A percentile compares a stretch with the other conserved stretches of the same genome.
Evolutionary conservation across 2,888 invertebrate species (phyloP).

Genomic region (Lacanobia oleracea): DNA sequence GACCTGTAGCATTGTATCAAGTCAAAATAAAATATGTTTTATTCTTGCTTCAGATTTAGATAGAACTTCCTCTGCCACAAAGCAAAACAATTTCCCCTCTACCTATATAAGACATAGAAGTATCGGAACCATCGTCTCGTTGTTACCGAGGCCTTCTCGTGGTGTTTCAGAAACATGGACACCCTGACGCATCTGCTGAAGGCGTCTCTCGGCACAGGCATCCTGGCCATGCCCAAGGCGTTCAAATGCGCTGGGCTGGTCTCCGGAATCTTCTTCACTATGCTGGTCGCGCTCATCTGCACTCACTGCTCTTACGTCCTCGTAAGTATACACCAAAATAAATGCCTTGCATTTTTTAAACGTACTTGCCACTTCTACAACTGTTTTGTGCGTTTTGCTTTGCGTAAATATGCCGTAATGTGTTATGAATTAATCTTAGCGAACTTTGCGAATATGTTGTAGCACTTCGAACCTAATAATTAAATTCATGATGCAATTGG

Average conservation of each 20-base stretch:
- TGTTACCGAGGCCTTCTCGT: constrained; percentile 44
- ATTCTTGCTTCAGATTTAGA: not conserved
- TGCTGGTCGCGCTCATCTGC: constrained; percentile 96
- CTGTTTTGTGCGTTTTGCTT: not conserved
- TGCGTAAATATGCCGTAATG: constrained; percentile 16
- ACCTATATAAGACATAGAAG: not conserved
- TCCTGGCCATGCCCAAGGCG: constrained; percentile 98
- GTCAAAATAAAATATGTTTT: not conserved
- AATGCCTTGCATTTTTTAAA: constrained; percentile 16
- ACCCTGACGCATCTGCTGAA: constrained; percentile 98
- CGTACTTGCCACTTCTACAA: no score
- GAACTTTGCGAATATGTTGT: constrained; percentile 11
- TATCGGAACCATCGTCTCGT: constrained; percentile 22
- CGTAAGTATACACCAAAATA: constrained; percentile 75
- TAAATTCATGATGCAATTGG: not conserved
- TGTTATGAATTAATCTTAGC: constrained; percentile 11
- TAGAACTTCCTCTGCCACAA: not conserved
- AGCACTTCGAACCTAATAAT: not conserved
- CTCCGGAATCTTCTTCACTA: constrained; percentile 95
- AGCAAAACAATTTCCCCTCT: not conserved
- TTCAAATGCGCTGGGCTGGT: constrained; percentile 96
- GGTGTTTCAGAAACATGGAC: constrained; percentile 93
- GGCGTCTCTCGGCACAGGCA: constrained; percentile 98
- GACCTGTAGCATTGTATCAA: not conserved
- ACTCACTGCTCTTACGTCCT: constrained; percentile 98